Evolutionary conservation across 2,888 invertebrate species (phyloP).

Genomic region (Nemapogon koenigi): DNA sequence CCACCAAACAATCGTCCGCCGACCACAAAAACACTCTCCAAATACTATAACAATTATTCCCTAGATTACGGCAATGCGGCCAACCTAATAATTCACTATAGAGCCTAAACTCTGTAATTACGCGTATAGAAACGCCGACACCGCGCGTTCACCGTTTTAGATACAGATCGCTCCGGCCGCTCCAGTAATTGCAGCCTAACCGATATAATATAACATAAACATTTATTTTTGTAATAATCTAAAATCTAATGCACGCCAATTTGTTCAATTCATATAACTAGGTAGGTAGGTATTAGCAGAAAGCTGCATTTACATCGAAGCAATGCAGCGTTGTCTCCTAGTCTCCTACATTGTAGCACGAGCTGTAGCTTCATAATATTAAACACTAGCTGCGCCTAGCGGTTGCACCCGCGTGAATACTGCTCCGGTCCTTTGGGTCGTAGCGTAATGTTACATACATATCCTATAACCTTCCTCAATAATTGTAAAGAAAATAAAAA

Average conservation of each 20-base stretch:
- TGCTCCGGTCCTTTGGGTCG: too few species aligned
- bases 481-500: too few species aligned
- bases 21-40: slow-evolving; percentile 38
- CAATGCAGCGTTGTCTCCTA: too few species aligned
- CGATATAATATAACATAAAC: slow-evolving; percentile 46
- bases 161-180: slow-evolving; percentile 38
- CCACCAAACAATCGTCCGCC: slow-evolving; percentile 10
- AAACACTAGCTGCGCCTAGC: too few species aligned
- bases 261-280: too few species aligned
- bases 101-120: slow-evolving; percentile 60
- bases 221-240: slow-evolving; percentile 40
- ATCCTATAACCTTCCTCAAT: too few species aligned
- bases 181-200: slow-evolving; percentile 29
- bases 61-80: slow-evolving; percentile 47
- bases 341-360: too few species aligned
- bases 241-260: slow-evolving; percentile 17
- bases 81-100: slow-evolving; percentile 56
- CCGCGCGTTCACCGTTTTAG: slow-evolving; percentile 48
- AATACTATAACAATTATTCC: slow-evolving; percentile 54
- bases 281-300: too few species aligned
- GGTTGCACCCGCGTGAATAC: too few species aligned
- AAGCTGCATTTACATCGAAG: too few species aligned
- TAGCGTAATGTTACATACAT: too few species aligned
- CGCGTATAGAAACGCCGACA: slow-evolving; percentile 46
- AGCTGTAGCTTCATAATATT: too few species aligned